phyloP scores from a whole-genome alignment of 1,140 invertebrate genomes.

The Nebria ingens region DNA sequence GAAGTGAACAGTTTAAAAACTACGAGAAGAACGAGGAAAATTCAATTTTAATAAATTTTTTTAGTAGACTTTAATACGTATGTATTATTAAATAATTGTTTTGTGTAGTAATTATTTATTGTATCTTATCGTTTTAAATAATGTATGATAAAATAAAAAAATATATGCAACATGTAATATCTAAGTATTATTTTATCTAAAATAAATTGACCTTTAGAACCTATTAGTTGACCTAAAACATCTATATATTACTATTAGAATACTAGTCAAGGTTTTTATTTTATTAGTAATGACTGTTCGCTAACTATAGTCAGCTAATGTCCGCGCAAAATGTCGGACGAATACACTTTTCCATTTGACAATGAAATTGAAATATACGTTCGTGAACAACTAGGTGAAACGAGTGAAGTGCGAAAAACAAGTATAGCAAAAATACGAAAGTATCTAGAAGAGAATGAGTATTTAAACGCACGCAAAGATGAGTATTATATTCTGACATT shows the following conservation, averaged over 20 bases:
- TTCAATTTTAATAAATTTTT: not conserved
- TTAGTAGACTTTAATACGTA: not conserved
- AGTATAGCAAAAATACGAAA: constrained; percentile 21
- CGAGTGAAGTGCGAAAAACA: not conserved
- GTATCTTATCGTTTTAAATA: not conserved
- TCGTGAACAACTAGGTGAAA: constrained; percentile 2
- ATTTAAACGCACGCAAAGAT: constrained; percentile 35
- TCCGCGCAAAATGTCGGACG: not conserved
- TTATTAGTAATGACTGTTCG: no score
- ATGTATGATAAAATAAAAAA: not conserved
- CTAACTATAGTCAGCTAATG: no score
- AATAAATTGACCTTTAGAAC: not conserved
- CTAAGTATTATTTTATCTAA: not conserved
- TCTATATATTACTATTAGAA: no score
- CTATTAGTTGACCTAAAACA: no score
- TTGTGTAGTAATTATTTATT: not conserved
- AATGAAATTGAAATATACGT: not conserved
- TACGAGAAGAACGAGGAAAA: constrained; percentile 9
- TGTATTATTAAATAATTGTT: not conserved
- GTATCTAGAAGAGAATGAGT: constrained; percentile 29
- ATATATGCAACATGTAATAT: not conserved
- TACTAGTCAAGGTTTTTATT: no score
- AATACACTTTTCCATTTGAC: not conserved
- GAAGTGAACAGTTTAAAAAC: constrained; percentile 23
- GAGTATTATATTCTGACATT: constrained; percentile 48